Evolutionary conservation across 2,113 vertebrate species (phyloP).

Genomic region (Lycaon pictus): DNA sequence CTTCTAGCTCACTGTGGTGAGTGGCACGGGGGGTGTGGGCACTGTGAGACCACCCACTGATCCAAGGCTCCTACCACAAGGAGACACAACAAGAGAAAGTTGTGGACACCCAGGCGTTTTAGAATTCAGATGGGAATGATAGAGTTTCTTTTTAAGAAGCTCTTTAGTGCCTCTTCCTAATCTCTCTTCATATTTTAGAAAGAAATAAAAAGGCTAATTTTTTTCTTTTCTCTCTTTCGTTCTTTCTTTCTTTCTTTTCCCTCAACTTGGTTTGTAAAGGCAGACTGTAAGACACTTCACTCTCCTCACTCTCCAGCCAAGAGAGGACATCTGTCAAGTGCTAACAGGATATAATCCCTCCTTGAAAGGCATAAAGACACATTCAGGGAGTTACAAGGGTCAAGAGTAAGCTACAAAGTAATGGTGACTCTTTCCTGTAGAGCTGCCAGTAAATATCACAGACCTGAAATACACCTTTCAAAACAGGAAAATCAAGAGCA

Average conservation of each 20-base stretch:
- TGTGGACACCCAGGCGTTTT: conserved; percentile 45
- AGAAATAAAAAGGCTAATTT: neutral
- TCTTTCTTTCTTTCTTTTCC: neutral
- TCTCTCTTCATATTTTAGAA: conserved; percentile 62
- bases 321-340: conserved; percentile 65
- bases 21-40: conserved; percentile 78
- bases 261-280: conserved; percentile 60
- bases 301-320: conserved; percentile 38
- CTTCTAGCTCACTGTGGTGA: conserved; percentile 86
- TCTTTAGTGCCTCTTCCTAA: conserved; percentile 29
- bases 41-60: conserved; percentile 86
- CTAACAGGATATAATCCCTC: conserved; percentile 67
- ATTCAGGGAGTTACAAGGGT: conserved; percentile 40
- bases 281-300: conserved; percentile 50
- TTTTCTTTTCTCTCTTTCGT: too few relatives aligned
- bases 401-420: conserved; percentile 64
- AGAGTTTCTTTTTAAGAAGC: conserved; percentile 62
- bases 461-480: conserved; percentile 45
- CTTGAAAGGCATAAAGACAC: conserved; percentile 72
- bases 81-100: conserved; percentile 71
- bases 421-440: neutral
- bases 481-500: conserved; percentile 36
- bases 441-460: conserved; percentile 16
- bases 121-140: conserved; percentile 54
- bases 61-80: conserved; percentile 75